Conservation (phyloP, 1,140 invertebrate species). For the Wasmannia auropunctata region DNA sequence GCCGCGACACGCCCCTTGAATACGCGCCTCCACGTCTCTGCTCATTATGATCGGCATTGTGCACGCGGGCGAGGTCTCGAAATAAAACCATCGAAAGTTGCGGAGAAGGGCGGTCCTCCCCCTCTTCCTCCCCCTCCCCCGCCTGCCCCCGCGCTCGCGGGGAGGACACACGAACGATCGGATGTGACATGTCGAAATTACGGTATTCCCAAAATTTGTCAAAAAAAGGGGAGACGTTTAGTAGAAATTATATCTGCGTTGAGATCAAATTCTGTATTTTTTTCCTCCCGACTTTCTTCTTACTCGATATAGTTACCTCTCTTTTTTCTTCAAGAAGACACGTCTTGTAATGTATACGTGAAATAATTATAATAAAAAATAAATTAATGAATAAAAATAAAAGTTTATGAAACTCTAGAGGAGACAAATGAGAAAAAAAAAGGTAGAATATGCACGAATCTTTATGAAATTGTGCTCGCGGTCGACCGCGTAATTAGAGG, state of each 20-base stretch:
- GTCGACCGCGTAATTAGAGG: not conserved
- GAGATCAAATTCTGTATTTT: not conserved
- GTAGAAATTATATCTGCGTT: not conserved
- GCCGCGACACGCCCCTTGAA: conserved; percentile 55
- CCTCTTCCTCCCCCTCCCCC: too few species aligned
- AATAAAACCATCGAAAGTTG: conserved; percentile 29
- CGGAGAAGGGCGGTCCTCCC: not conserved
- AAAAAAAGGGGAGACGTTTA: not conserved
- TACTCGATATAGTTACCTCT: not conserved
- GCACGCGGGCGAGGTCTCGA: not conserved
- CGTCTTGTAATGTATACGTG: not conserved
- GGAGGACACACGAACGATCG: not conserved
- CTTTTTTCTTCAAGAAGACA: not conserved
- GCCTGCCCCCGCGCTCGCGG: not conserved
- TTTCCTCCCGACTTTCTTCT: not conserved
- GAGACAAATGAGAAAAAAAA: not conserved
- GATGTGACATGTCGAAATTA: not conserved
- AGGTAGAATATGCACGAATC: not conserved
- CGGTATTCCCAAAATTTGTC: not conserved
- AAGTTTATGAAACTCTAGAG: not conserved
- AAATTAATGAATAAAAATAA: not conserved
- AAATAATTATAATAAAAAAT: not conserved
- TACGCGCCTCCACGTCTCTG: conserved; percentile 31
- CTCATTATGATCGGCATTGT: conserved; percentile 58
- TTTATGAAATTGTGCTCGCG: not conserved